Conservation (phyloP, 2,113 vertebrate species). For the Martes martes region DNA sequence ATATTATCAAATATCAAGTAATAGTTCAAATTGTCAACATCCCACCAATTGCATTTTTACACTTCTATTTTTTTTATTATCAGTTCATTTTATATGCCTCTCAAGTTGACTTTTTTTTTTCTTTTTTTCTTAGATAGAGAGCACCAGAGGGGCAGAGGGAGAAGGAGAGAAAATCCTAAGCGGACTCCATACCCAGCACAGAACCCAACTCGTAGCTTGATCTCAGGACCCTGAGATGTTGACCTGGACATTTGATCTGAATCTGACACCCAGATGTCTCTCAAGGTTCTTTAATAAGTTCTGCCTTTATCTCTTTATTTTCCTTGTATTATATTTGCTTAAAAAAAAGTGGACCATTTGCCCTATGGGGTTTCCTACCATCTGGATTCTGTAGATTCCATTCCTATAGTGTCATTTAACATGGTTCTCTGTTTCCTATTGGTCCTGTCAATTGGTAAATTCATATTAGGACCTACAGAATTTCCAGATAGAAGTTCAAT, state of each 20-base stretch:
- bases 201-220: not conserved
- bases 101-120: not conserved
- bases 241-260: not conserved
- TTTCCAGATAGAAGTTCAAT: not conserved
- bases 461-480: not conserved
- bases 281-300: not conserved
- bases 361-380: not conserved
- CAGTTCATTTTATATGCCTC: not conserved
- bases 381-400: not conserved
- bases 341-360: not conserved
- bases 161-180: not conserved
- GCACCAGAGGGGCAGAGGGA: not conserved
- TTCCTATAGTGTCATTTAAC: not conserved
- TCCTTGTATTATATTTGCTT: not conserved
- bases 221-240: not conserved
- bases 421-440: not conserved
- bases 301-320: not conserved
- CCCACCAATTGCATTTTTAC: not conserved
- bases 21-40: not conserved
- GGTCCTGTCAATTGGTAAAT: not conserved
- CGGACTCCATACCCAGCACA: not conserved
- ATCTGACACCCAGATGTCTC: not conserved
- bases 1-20: not conserved
- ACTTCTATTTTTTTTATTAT: not conserved
- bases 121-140: not conserved